These are phyloP conservation scores for Tenodera sinensis DNA, from an alignment of 2,888 invertebrate genomes.

Conservation along the genomic window DNA sequence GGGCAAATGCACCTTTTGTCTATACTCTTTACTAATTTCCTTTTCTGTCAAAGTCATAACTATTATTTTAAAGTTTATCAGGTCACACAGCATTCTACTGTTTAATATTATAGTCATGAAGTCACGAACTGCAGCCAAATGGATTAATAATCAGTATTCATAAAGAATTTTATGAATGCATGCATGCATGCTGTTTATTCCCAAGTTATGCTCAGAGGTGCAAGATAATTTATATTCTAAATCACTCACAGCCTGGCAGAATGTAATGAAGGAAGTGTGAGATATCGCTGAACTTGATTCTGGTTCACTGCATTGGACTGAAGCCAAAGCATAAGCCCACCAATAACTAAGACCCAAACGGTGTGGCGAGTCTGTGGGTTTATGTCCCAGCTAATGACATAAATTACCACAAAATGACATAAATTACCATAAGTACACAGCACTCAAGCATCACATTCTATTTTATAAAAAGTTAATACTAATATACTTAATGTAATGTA, in stretches of 20 bases:
- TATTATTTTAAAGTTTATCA: too few relatives aligned
- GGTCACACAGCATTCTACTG: too few relatives aligned
- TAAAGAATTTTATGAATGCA: too few relatives aligned
- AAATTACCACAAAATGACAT: background rate
- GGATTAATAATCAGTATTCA: too few relatives aligned
- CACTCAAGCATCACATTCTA: background rate
- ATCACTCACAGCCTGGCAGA: slow-evolving; percentile 23
- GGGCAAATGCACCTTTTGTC: too few relatives aligned
- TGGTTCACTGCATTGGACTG: slow-evolving; percentile 28
- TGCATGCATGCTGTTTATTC: too few relatives aligned
- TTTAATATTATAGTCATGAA: too few relatives aligned
- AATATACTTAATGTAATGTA: background rate
- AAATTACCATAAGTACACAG: background rate
- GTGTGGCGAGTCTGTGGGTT: slow-evolving; percentile 41
- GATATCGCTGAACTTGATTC: slow-evolving; percentile 29
- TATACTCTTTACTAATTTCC: too few relatives aligned
- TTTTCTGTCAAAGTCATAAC: too few relatives aligned
- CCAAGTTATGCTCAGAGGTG: too few relatives aligned
- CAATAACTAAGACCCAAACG: slow-evolving; percentile 27
- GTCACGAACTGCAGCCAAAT: too few relatives aligned
- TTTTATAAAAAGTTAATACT: background rate
- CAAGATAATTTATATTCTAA: background rate
- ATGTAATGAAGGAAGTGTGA: slow-evolving; percentile 23
- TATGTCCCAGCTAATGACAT: slow-evolving; percentile 26
- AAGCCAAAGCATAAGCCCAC: slow-evolving; percentile 18